Evolutionary conservation across 2,113 vertebrate genomes (phyloP).

Genomic region (Spilogale gracilis): DNA sequence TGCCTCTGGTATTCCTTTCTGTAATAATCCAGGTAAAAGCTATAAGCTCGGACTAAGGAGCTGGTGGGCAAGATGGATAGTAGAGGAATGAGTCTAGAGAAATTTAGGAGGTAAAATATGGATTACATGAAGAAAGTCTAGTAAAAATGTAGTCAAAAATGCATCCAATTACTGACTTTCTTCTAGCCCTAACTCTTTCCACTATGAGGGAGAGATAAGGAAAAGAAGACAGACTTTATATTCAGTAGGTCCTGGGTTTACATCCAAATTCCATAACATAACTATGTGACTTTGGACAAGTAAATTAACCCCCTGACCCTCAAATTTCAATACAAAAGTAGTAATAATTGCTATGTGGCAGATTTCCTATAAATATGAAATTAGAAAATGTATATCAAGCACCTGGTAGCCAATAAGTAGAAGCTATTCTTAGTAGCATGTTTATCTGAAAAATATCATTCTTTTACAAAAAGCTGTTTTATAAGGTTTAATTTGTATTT

Average conservation of each 20-base stretch:
- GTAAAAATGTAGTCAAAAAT: not conserved
- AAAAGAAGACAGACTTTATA: not conserved
- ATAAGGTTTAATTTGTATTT: not conserved
- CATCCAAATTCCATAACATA: not conserved
- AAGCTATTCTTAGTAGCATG: not conserved
- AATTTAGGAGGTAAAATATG: not conserved
- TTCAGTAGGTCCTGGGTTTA: not conserved
- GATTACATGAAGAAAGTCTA: not conserved
- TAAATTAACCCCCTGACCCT: not conserved
- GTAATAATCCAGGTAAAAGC: not conserved
- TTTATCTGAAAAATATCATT: not conserved
- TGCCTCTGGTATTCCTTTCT: not conserved
- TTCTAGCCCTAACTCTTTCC: not conserved
- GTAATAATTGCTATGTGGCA: not conserved
- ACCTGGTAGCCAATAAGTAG: not conserved
- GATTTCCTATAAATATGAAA: constrained; percentile 3
- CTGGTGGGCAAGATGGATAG: not conserved
- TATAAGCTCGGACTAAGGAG: not conserved
- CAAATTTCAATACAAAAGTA: not conserved
- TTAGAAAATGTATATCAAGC: constrained; percentile 6
- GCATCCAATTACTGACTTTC: not conserved
- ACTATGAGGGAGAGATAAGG: not conserved
- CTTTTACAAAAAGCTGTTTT: not conserved
- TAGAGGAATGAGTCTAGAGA: not conserved
- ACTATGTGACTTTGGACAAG: not conserved